Evolutionary conservation across 2,797 vertebrate species (phyloP).

Genomic region (Myotis myotis): DNA sequence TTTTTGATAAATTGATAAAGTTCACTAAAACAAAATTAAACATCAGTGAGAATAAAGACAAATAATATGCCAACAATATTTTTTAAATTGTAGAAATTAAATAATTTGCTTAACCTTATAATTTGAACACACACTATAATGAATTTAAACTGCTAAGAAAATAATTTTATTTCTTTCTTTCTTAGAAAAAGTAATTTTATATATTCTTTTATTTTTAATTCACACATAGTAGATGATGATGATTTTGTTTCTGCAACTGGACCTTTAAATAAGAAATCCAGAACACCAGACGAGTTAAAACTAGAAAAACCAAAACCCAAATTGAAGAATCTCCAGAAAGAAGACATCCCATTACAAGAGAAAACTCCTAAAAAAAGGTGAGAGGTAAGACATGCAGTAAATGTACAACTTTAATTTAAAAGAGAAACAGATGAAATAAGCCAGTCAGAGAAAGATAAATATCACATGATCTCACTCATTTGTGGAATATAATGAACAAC

Average conservation of each 20-base stretch:
- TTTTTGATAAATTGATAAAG: not conserved
- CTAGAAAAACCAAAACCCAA: conserved; percentile 79
- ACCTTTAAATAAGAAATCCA: conserved; percentile 89
- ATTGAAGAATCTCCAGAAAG: conserved; percentile 79
- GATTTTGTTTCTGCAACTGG: conserved; percentile 88
- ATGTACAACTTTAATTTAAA: not conserved
- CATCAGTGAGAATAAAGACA: conserved; percentile 24
- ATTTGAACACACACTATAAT: not conserved
- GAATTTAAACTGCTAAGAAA: conserved; percentile 47
- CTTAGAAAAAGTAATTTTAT: not conserved
- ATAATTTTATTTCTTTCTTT: conserved; percentile 13
- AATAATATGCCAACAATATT: not conserved
- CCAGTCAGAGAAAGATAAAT: too few relatives aligned
- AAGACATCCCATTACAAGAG: conserved; percentile 74
- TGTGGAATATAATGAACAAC: too few relatives aligned
- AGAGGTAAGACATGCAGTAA: conserved; percentile 52
- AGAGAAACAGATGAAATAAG: not conserved
- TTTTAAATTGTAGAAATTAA: conserved; percentile 12
- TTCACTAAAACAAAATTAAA: not conserved
- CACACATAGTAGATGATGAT: conserved; percentile 76
- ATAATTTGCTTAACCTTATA: conserved; percentile 10
- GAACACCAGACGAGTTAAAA: conserved; percentile 81
- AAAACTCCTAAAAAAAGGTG: conserved; percentile 85
- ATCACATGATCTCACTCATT: too few relatives aligned
- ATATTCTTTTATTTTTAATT: conserved; percentile 53